These are phyloP conservation scores for Rissa tridactyla DNA, from an alignment of 2,113 vertebrate species.

Conservation along the genomic window DNA sequence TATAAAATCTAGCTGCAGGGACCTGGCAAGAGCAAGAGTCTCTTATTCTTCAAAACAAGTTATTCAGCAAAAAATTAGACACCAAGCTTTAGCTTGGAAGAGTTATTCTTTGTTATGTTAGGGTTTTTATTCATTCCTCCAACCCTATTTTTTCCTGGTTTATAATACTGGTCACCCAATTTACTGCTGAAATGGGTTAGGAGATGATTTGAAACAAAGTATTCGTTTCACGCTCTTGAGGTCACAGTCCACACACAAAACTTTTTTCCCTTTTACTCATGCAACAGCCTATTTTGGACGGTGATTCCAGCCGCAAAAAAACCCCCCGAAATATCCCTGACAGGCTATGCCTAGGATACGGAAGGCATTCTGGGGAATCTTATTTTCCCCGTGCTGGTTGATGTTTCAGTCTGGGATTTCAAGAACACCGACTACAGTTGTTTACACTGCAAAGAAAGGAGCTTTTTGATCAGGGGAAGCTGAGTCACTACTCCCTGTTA, in stretches of 20 bases:
- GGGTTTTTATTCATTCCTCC: neutral
- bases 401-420: conserved; percentile 38
- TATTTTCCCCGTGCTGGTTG: neutral
- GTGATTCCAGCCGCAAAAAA: neutral
- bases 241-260: conserved; percentile 2
- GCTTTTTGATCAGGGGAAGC: conserved; percentile 63
- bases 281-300: neutral
- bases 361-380: conserved; percentile 4
- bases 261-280: conserved; percentile 5
- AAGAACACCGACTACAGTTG: conserved; percentile 31
- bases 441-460: conserved; percentile 53
- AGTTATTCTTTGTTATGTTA: conserved; percentile 18
- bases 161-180: neutral
- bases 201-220: conserved; percentile 37
- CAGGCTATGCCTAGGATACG: neutral
- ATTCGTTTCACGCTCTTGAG: conserved; percentile 46
- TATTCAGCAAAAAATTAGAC: conserved; percentile 19
- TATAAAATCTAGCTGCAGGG: conserved; percentile 44
- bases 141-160: neutral
- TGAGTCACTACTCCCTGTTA: conserved; percentile 50
- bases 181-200: neutral
- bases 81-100: neutral
- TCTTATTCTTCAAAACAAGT: conserved; percentile 7
- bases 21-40: neutral
- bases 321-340: neutral